A percentile compares a stretch with the other conserved stretches of the same genome.
phyloP scores from a whole-genome alignment of 2,888 invertebrate species.

The Platerodrilus igneus region DNA sequence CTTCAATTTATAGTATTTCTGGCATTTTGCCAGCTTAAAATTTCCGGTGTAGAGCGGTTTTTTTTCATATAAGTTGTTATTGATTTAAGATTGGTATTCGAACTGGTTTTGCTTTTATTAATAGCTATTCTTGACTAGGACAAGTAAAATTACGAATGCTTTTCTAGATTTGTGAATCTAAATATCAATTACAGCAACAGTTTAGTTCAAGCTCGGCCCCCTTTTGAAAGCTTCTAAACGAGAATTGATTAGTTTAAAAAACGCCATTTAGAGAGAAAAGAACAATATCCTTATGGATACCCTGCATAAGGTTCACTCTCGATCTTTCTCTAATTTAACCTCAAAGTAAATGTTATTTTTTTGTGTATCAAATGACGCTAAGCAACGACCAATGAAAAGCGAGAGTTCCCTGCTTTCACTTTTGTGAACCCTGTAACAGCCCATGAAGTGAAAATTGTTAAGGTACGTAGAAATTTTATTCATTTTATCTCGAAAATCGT shows the following conservation, averaged over 20 bases:
- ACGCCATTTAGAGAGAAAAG: slow-evolving; percentile 20
- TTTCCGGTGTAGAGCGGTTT: no score
- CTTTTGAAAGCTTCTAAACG: slow-evolving; percentile 14
- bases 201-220: no score
- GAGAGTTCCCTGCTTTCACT: slow-evolving; percentile 45
- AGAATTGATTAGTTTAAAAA: slow-evolving; percentile 28
- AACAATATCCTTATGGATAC: slow-evolving; percentile 17
- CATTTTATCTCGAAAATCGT: slow-evolving; percentile 48
- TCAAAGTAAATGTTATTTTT: slow-evolving; percentile 47
- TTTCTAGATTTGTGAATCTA: no score
- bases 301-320: slow-evolving; percentile 35
- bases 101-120: no score
- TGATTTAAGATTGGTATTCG: no score
- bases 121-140: no score
- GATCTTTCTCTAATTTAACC: slow-evolving; percentile 35
- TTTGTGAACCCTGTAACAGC: slow-evolving; percentile 48
- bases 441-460: slow-evolving; percentile 49
- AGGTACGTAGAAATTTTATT: slow-evolving; percentile 51
- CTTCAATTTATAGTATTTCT: no score
- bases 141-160: no score
- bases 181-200: no score
- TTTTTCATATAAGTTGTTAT: no score
- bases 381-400: slow-evolving; percentile 43
- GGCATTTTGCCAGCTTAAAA: no score
- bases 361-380: slow-evolving; percentile 50